A percentile compares a stretch with the other conserved stretches of the same genome.
Conservation (phyloP, 1,140 invertebrate genomes). For the Antheraea pernyi region DNA sequence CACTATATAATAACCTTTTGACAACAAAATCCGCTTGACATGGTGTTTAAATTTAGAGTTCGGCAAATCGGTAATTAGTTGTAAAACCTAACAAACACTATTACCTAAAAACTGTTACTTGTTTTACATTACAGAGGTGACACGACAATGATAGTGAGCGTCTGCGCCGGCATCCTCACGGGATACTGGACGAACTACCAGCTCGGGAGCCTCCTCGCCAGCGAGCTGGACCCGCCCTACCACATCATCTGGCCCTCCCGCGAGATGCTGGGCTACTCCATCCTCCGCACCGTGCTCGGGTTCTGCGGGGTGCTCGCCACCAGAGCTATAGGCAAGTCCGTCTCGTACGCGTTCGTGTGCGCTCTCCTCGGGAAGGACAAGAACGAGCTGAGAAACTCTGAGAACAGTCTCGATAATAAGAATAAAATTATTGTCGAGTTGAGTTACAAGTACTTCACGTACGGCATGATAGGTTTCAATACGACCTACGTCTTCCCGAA, state of each 20-base stretch:
- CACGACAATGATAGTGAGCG: constrained; percentile 90
- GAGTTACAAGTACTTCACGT: constrained; percentile 88
- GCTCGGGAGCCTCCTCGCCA: constrained; percentile 83
- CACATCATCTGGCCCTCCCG: constrained; percentile 88
- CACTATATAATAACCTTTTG: too few species aligned
- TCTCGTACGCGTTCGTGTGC: constrained; percentile 85
- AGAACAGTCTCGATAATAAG: constrained; percentile 82
- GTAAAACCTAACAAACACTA: too few species aligned
- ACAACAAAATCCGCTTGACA: too few species aligned
- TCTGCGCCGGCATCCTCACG: constrained; percentile 87
- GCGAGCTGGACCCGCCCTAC: constrained; percentile 82
- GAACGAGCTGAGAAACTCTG: constrained; percentile 81
- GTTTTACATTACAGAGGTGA: constrained; percentile 85
- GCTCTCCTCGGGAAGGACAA: constrained; percentile 84
- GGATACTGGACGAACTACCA: constrained; percentile 93
- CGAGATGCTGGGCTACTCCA: constrained; percentile 82
- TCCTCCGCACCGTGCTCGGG: constrained; percentile 87
- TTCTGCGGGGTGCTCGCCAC: constrained; percentile 85
- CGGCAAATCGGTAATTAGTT: too few species aligned
- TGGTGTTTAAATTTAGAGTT: too few species aligned
- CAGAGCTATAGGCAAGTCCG: constrained; percentile 83
- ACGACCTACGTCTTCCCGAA: constrained; percentile 88
- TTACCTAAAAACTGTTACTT: too few species aligned
- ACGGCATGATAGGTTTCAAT: constrained; percentile 87
- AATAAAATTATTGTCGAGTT: constrained; percentile 88